Evolutionary conservation across 2,888 invertebrate species (phyloP).

Genomic region (Eupsilia transversa): DNA sequence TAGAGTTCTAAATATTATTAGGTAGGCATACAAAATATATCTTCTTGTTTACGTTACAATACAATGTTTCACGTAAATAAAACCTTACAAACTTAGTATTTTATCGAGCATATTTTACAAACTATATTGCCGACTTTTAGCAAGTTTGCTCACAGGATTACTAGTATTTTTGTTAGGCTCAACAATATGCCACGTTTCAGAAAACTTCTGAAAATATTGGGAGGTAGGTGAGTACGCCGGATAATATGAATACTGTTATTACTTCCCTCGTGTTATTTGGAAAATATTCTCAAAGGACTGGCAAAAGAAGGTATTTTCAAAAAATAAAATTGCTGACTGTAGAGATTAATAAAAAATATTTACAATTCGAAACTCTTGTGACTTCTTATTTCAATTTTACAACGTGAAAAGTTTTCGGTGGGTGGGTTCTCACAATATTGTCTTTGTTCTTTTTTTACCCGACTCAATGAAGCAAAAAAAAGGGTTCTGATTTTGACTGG

Average conservation of each 20-base stretch:
- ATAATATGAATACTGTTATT: background rate
- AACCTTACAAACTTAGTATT: conserved; percentile 2
- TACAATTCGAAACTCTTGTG: background rate
- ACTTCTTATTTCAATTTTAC: background rate
- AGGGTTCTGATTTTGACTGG: no score
- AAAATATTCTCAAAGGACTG: background rate
- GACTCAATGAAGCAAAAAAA: no score
- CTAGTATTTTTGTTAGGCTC: conserved; percentile 6
- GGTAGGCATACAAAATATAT: background rate
- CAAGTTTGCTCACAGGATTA: conserved; percentile 14
- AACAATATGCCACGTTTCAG: background rate
- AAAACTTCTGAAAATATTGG: conserved; percentile 1
- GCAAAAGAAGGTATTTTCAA: background rate
- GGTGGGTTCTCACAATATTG: background rate
- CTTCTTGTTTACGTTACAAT: conserved; percentile 3
- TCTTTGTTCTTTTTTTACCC: background rate
- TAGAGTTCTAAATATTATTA: background rate
- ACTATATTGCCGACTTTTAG: background rate
- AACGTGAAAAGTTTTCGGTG: background rate
- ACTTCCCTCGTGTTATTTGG: background rate
- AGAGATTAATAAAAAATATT: background rate
- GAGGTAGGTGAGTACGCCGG: background rate
- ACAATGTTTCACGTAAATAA: background rate
- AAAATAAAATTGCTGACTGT: background rate
- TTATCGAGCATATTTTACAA: conserved; percentile 21